Percentiles rank a stretch among this genome's conserved stretches.
These are phyloP conservation scores for Grallaria varia DNA, from an alignment of 2,113 vertebrate genomes.

Conservation along the genomic window DNA sequence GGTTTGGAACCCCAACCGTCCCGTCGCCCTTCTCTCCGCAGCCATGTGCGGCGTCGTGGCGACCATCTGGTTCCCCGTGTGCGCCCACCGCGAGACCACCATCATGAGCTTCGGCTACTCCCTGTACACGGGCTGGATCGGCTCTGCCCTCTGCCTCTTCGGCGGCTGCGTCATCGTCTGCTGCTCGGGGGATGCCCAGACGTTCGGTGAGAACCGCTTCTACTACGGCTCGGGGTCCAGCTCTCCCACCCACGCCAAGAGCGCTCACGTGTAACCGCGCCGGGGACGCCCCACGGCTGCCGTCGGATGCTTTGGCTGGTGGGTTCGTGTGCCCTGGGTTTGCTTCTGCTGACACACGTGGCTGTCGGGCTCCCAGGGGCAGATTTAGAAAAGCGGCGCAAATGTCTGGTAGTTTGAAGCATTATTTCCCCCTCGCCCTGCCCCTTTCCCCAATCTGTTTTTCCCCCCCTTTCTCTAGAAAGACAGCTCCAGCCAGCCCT, in stretches of 20 bases:
- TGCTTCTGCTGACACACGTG: not conserved
- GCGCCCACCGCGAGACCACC: slow-evolving; percentile 79
- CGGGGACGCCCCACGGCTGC: not conserved
- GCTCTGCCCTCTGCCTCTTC: slow-evolving; percentile 85
- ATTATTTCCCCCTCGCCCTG: not conserved
- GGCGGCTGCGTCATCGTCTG: slow-evolving; percentile 84
- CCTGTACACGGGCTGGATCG: slow-evolving; percentile 91
- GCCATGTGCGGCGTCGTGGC: slow-evolving; percentile 85
- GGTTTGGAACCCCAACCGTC: accelerated
- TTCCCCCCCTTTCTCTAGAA: slow-evolving; percentile 44
- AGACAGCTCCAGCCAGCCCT: slow-evolving; percentile 50
- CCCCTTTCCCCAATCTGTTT: too few relatives aligned
- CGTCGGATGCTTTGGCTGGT: slow-evolving; percentile 37
- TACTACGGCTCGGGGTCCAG: slow-evolving; percentile 88
- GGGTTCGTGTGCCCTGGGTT: slow-evolving; percentile 22
- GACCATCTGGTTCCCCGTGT: slow-evolving; percentile 93
- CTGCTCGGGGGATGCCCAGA: slow-evolving; percentile 76
- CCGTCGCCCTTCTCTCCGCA: slow-evolving; percentile 58
- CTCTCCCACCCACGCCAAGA: slow-evolving; percentile 90
- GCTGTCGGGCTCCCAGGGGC: slow-evolving; percentile 45
- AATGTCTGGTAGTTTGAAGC: slow-evolving; percentile 41
- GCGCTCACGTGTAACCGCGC: slow-evolving; percentile 81
- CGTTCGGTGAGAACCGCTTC: slow-evolving; percentile 88
- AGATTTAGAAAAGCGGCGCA: slow-evolving; percentile 55
- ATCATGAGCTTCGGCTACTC: slow-evolving; percentile 95